Evolutionary conservation across 1,140 invertebrate species (phyloP).

Genomic region (Neodiprion virginianus): DNA sequence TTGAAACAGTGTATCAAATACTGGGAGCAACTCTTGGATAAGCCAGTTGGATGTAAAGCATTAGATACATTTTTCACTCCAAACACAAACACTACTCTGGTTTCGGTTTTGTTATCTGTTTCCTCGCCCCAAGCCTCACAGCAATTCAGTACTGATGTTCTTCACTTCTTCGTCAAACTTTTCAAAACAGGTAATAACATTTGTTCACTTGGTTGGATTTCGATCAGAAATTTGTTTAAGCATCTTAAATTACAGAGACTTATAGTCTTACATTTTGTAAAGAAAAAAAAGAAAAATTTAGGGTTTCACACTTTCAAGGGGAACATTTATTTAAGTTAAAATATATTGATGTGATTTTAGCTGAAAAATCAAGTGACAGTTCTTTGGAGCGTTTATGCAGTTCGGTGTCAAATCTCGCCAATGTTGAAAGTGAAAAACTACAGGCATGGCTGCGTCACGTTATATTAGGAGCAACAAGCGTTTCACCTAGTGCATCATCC

Average conservation of each 20-base stretch:
- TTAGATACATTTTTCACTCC: conserved; percentile 81
- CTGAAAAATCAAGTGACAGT: conserved; percentile 66
- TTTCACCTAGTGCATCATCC: conserved; percentile 54
- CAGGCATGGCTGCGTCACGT: conserved; percentile 76
- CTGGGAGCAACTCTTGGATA: conserved; percentile 85
- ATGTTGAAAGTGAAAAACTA: conserved; percentile 69
- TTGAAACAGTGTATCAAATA: conserved; percentile 77
- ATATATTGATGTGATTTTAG: conserved; percentile 35
- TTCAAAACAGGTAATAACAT: conserved; percentile 70
- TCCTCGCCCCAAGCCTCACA: conserved; percentile 72
- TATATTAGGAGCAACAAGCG: conserved; percentile 65
- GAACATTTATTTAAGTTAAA: neutral
- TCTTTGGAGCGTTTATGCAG: conserved; percentile 74
- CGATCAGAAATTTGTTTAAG: too few species aligned
- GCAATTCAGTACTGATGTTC: conserved; percentile 77
- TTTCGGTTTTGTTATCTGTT: conserved; percentile 78
- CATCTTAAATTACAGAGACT: too few species aligned
- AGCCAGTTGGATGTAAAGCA: conserved; percentile 78
- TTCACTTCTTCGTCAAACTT: conserved; percentile 82
- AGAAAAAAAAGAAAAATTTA: neutral
- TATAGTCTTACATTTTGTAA: conserved; percentile 35
- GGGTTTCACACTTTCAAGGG: conserved; percentile 14
- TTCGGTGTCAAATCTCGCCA: conserved; percentile 71
- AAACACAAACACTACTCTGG: conserved; percentile 66
- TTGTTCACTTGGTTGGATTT: too few species aligned